Percentiles rank a stretch among this genome's conserved stretches.
Conservation (phyloP, 2,113 vertebrate genomes). For the Pygoscelis adeliae region DNA sequence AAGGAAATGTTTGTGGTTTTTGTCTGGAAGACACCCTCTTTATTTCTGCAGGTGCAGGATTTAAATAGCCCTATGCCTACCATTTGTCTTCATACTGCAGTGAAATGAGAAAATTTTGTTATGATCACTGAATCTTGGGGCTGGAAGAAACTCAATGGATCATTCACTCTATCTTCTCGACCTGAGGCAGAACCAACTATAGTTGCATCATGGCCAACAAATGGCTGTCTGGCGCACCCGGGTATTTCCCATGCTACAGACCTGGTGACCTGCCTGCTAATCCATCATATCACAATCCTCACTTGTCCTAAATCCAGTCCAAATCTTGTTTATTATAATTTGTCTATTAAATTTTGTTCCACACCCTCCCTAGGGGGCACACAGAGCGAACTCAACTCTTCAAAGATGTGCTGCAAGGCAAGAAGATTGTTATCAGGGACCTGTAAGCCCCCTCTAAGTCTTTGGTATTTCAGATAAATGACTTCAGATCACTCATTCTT, state of each 20-base stretch:
- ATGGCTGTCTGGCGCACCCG: not conserved
- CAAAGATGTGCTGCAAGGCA: not conserved
- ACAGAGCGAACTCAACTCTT: not conserved
- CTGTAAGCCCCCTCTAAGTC: not conserved
- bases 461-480: not conserved
- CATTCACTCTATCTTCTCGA: not conserved
- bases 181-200: not conserved
- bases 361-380: not conserved
- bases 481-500: constrained; percentile 1
- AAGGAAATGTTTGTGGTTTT: not conserved
- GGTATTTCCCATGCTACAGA: not conserved
- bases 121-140: not conserved
- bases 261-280: not conserved
- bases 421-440: not conserved
- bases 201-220: not conserved
- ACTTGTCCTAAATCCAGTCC: not conserved
- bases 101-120: not conserved
- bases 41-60: constrained; percentile 21
- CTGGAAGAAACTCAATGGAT: not conserved
- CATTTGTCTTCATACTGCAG: constrained; percentile 13
- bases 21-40: not conserved
- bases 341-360: not conserved
- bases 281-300: not conserved
- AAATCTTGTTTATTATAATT: not conserved
- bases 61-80: not conserved